Evolutionary conservation across 1,140 invertebrate genomes (phyloP).

Genomic region (Acromyrmex heyeri): DNA sequence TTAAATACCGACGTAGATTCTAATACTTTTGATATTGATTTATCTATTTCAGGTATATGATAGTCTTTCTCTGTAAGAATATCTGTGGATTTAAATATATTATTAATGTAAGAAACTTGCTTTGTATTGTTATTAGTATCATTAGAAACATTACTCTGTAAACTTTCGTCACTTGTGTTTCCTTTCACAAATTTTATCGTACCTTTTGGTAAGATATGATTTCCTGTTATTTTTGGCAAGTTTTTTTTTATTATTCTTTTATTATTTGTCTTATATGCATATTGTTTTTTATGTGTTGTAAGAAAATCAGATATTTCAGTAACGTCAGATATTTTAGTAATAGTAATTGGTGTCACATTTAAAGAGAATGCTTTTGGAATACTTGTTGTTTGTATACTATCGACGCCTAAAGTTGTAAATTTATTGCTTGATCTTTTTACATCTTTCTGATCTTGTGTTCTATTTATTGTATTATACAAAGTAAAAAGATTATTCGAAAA

Average conservation of each 20-base stretch:
- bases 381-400: conserved; percentile 1
- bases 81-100: conserved; percentile 19
- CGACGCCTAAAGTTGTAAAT: neutral
- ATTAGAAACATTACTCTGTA: neutral
- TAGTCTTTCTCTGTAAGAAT: neutral
- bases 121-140: neutral
- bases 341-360: neutral
- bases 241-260: neutral
- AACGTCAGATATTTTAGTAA: too few relatives aligned
- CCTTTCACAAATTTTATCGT: neutral
- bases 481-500: neutral
- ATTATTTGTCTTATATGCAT: neutral
- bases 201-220: conserved; percentile 9
- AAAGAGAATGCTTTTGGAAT: neutral
- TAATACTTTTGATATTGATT: neutral
- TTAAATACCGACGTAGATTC: neutral
- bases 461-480: neutral
- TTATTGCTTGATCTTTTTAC: neutral
- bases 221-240: neutral
- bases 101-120: neutral
- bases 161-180: too few relatives aligned
- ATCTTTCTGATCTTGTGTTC: neutral
- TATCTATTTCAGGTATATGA: neutral
- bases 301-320: too few relatives aligned
- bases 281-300: neutral